Conservation (phyloP, 2,113 vertebrate genomes). For the Pachypanchax playfairii region DNA sequence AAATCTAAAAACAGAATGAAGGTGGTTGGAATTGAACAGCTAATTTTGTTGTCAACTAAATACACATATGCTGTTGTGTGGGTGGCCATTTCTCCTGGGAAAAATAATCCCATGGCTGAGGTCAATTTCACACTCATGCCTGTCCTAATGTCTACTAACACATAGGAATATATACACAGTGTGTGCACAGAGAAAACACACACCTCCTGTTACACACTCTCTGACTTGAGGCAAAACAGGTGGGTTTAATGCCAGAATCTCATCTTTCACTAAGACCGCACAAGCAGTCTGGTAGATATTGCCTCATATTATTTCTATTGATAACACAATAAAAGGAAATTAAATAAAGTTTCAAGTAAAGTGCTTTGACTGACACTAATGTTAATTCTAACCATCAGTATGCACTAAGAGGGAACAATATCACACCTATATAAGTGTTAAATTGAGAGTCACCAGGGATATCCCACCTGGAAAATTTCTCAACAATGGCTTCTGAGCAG, state of each 20-base stretch:
- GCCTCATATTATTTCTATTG: constrained; percentile 64
- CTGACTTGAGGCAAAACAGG: constrained; percentile 67
- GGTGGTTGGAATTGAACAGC: constrained; percentile 18
- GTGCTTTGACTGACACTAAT: constrained; percentile 57
- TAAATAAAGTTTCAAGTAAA: constrained; percentile 53
- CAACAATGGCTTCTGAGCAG: neutral
- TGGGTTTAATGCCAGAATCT: constrained; percentile 70
- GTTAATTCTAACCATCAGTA: constrained; percentile 53
- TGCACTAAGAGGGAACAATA: constrained; percentile 43
- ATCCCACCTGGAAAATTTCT: constrained; percentile 20
- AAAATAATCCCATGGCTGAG: constrained; percentile 65
- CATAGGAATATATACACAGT: constrained; percentile 34
- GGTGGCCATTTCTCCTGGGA: constrained; percentile 66
- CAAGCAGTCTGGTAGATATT: constrained; percentile 55
- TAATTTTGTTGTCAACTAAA: constrained; percentile 47
- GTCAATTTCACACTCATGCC: constrained; percentile 77
- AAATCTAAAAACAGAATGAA: constrained; percentile 18
- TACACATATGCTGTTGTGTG: constrained; percentile 43
- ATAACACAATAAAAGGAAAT: constrained; percentile 70
- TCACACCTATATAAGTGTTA: constrained; percentile 46
- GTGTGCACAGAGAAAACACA: neutral
- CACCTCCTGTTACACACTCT: neutral
- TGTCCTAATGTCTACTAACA: constrained; percentile 48
- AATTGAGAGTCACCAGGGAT: constrained; percentile 20
- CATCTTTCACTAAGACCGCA: constrained; percentile 65